Conservation (phyloP, 2,113 vertebrate genomes). For the human (Homo sapiens) region GRCh38 chr21:20554501-20555000, state of each 20-base stretch:
- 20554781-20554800: background rate
- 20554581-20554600: slow-evolving; percentile 70
- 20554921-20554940: background rate
- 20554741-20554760: slow-evolving; percentile 70
- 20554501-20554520: slow-evolving; percentile 9
- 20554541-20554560: slow-evolving; percentile 47
- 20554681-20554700: slow-evolving; percentile 79
- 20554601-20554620: slow-evolving; percentile 51
- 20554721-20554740: slow-evolving; percentile 69
- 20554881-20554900: background rate
- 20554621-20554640: slow-evolving; percentile 70
- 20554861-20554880: slow-evolving; percentile 46
- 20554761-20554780: slow-evolving; percentile 31
- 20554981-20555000: background rate
- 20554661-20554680: slow-evolving; percentile 70
- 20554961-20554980: background rate
- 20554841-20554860: slow-evolving; percentile 45
- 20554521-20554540: slow-evolving; percentile 20
- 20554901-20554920: slow-evolving; percentile 48
- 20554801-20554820: slow-evolving; percentile 56
- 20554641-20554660: slow-evolving; percentile 73
- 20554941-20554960: background rate
- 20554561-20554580: slow-evolving; percentile 73
- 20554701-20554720: slow-evolving; percentile 79
- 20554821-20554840: slow-evolving; percentile 22